These are phyloP conservation scores for Tadarida brasiliensis DNA, from an alignment of 2,797 vertebrate species.

Conservation along the genomic window DNA sequence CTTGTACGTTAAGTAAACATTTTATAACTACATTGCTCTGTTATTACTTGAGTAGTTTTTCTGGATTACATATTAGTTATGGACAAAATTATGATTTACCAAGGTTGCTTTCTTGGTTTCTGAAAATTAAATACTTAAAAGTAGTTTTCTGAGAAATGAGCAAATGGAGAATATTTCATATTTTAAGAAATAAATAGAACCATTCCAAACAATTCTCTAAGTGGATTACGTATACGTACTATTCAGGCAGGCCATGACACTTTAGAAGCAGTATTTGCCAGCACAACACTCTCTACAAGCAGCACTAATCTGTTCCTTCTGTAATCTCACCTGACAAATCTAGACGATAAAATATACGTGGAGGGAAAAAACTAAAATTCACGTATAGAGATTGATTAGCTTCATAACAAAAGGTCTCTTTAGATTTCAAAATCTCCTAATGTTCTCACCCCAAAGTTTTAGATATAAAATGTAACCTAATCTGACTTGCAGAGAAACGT, in stretches of 20 bases:
- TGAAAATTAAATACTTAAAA: constrained; percentile 5
- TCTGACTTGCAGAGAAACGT: background rate
- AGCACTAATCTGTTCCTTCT: background rate
- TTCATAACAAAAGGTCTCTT: background rate
- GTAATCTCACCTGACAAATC: background rate
- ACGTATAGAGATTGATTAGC: background rate
- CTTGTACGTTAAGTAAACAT: background rate
- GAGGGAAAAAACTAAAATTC: background rate
- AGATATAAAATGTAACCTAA: background rate
- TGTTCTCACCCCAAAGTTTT: background rate
- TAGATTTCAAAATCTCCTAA: background rate
- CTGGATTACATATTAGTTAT: background rate
- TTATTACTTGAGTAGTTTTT: background rate
- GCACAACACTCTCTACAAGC: background rate
- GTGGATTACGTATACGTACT: background rate
- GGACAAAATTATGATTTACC: background rate
- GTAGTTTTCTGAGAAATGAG: background rate
- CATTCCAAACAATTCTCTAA: background rate
- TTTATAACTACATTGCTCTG: background rate
- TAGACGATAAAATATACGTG: background rate
- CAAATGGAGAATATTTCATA: background rate
- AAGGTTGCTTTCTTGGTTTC: background rate
- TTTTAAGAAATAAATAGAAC: background rate
- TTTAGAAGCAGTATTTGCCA: background rate
- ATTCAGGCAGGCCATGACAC: background rate